Evolutionary conservation across 2,888 invertebrate genomes (phyloP).

Genomic region (Noctua janthina): DNA sequence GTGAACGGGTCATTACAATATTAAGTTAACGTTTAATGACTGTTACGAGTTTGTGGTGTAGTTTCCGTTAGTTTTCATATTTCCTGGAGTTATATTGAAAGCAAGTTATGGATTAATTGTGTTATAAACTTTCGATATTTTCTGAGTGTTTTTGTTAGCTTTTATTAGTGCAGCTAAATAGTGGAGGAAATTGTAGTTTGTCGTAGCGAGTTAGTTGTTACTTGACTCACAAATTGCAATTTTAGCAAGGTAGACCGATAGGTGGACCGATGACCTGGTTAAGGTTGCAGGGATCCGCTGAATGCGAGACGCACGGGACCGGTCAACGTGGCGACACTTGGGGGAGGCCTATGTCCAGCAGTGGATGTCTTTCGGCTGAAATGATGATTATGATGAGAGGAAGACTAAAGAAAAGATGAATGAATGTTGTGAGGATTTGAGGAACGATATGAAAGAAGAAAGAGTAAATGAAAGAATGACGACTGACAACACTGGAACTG

Average conservation of each 20-base stretch:
- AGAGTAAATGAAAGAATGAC: neutral
- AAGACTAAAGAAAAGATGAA: neutral
- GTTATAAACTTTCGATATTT: neutral
- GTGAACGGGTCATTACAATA: constrained; percentile 1
- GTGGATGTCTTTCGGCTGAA: no score
- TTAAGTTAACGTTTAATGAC: constrained; percentile 37
- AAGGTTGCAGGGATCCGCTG: no score
- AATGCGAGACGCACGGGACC: no score
- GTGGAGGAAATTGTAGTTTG: neutral
- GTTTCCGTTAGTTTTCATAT: constrained; percentile 16
- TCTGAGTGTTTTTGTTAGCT: constrained; percentile 4
- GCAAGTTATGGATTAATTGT: constrained; percentile 2
- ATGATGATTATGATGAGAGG: neutral
- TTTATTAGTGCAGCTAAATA: constrained; percentile 2
- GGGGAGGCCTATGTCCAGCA: no score
- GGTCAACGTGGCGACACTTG: no score
- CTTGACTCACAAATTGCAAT: neutral
- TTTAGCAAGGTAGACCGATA: neutral
- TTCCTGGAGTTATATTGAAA: constrained; percentile 1
- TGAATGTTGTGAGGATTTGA: neutral
- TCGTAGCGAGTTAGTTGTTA: neutral
- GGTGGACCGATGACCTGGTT: no score
- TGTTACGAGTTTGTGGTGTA: constrained; percentile 37
- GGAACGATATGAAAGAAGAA: neutral
- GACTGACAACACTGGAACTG: neutral